phyloP scores from a whole-genome alignment of 2,113 vertebrate genomes.

The Corythornis vintsioides region DNA sequence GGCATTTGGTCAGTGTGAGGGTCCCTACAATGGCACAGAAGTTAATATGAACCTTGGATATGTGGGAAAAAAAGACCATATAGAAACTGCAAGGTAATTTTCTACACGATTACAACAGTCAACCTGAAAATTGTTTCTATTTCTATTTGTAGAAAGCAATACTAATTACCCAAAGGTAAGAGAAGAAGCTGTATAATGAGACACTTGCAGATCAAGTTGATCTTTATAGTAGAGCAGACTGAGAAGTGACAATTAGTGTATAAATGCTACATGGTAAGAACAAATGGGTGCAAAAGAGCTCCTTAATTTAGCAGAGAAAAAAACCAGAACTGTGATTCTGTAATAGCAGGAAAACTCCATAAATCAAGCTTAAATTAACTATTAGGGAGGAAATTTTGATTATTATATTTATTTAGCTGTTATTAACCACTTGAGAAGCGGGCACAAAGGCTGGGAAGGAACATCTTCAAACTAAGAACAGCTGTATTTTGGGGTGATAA shows the following conservation, averaged over 20 bases:
- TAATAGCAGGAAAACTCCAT: background rate
- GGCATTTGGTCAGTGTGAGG: background rate
- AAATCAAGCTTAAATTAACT: background rate
- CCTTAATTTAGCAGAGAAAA: background rate
- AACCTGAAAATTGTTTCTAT: background rate
- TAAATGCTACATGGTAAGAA: background rate
- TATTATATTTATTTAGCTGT: background rate
- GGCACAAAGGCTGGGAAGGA: background rate
- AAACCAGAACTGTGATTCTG: background rate
- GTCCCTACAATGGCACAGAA: background rate
- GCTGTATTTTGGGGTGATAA: background rate
- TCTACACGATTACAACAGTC: background rate
- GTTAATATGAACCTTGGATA: accelerated
- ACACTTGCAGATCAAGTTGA: background rate
- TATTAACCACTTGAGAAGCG: background rate
- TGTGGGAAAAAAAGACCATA: background rate
- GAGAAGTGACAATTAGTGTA: background rate
- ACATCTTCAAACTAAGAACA: background rate
- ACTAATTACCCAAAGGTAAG: background rate
- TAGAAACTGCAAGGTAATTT: background rate
- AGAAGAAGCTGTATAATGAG: background rate
- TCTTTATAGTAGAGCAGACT: background rate
- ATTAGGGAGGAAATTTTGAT: background rate
- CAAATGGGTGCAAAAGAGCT: background rate
- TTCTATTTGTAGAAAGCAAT: background rate